A percentile compares a stretch with the other conserved stretches of the same genome.
phyloP scores from a whole-genome alignment of 2,888 invertebrate species.

The Temnothorax unifasciatus region DNA sequence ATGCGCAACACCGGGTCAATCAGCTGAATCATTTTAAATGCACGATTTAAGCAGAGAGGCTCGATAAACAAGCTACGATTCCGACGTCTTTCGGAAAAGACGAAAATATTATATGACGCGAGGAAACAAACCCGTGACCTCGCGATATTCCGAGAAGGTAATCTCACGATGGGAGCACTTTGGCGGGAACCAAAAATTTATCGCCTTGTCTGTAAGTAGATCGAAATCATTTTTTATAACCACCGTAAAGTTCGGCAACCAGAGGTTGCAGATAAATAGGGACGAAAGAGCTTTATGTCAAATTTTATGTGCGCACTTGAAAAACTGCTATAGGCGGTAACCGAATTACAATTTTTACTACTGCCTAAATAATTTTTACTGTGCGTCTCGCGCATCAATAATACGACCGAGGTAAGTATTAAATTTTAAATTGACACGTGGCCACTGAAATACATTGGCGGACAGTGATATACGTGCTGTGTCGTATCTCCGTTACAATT shows the following conservation, averaged over 20 bases:
- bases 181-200: slow-evolving; percentile 63
- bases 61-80: slow-evolving; percentile 31
- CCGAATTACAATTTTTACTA: slow-evolving; percentile 51
- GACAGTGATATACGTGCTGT: slow-evolving; percentile 54
- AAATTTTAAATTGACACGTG: slow-evolving; percentile 55
- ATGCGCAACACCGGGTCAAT: slow-evolving; percentile 12
- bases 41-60: slow-evolving; percentile 57
- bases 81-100: not conserved
- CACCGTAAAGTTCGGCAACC: slow-evolving; percentile 69
- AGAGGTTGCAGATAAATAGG: slow-evolving; percentile 66
- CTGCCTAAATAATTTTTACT: slow-evolving; percentile 44
- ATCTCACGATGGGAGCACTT: slow-evolving; percentile 61
- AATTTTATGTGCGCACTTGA: slow-evolving; percentile 63
- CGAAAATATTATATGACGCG: slow-evolving; percentile 59
- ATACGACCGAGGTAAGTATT: slow-evolving; percentile 10
- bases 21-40: slow-evolving; percentile 62
- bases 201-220: slow-evolving; percentile 65
- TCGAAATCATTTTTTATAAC: slow-evolving; percentile 75
- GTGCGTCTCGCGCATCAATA: slow-evolving; percentile 12
- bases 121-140: slow-evolving; percentile 52
- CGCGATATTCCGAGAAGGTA: slow-evolving; percentile 52
- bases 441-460: slow-evolving; percentile 47
- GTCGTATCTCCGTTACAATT: slow-evolving; percentile 43
- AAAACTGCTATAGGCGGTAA: slow-evolving; percentile 29
- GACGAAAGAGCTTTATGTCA: slow-evolving; percentile 50